Percentiles rank a stretch among this genome's conserved stretches.
These are phyloP conservation scores for Ceyx margarethae DNA, from an alignment of 2,113 vertebrate genomes.

Conservation along the genomic window DNA sequence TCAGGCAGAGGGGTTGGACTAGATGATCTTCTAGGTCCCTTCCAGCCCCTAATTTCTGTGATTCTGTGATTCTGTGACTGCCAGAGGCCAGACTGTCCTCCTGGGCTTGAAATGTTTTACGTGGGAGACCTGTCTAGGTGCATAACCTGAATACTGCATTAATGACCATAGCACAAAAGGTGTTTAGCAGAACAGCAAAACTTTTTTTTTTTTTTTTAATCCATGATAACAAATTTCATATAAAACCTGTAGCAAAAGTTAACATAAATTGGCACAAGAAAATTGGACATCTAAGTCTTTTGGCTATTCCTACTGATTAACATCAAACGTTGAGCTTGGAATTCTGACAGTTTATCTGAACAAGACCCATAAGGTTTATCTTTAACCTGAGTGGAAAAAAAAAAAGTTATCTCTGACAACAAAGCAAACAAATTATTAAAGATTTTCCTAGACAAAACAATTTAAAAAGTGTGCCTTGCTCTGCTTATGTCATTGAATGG, in stretches of 20 bases:
- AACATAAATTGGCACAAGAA: not conserved
- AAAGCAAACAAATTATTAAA: not conserved
- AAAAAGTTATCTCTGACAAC: slow-evolving; percentile 23
- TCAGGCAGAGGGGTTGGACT: too few species aligned
- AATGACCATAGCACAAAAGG: not conserved
- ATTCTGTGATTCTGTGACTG: not conserved
- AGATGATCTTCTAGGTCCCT: too few species aligned
- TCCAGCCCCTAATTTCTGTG: too few species aligned
- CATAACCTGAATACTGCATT: not conserved
- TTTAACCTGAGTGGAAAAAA: slow-evolving; percentile 1
- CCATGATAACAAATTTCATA: not conserved
- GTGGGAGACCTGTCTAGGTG: not conserved
- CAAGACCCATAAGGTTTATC: not conserved
- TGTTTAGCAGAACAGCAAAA: not conserved
- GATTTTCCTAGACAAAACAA: not conserved
- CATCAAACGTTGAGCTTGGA: not conserved
- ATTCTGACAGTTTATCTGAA: slow-evolving; percentile 9
- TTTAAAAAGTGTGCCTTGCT: not conserved
- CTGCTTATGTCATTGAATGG: not conserved
- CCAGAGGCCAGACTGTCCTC: not conserved
- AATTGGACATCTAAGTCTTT: not conserved
- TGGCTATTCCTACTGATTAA: not conserved
- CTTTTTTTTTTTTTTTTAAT: not conserved
- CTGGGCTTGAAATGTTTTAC: not conserved
- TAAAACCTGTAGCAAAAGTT: not conserved